Evolutionary conservation across 2,888 invertebrate genomes (phyloP), one percentile per base, ranked within the genome.

Genomic region (Hesperia comma): DNA sequence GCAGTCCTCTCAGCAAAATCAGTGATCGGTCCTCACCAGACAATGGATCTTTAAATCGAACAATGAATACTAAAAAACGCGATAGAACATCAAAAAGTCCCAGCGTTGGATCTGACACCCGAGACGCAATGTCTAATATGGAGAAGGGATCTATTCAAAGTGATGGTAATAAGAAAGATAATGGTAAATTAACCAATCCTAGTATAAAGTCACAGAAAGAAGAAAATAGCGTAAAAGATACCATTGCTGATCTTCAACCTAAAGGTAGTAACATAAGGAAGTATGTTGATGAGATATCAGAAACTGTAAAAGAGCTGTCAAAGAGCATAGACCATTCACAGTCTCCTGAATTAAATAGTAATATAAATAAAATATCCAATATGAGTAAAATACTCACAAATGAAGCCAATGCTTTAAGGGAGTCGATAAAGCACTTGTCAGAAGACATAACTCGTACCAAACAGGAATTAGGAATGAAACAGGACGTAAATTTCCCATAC

Each of bases 351-450:
- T 70, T 84, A 41, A 78, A 76, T 32, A 83, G 76, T 43, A 88
- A 90, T 70, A 85, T 92, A 41, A 84, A 88, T 67, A 90, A 86
- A 81, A 90, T 90, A 62, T 81, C 88, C 1, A 76, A 77, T 15
- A 90, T 91, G 88, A 90, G 90, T 70, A 85, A 85, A 81, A 77
- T 83, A 53, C 79, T 92, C 6, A 89, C 89, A 7, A 79, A 81
- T 70, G 92, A 92, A 81, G 91, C 92, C 0, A 88, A 89, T 70
- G 86, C 87, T 32, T 78, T 92, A 61, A 81, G 85, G 68, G 75
- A 85, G 43, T 91, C 92, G 0, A 90, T 92, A 62, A 90, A 83
- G 73, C 78, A 76, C 71, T 78, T 92, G 57, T 82, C 87, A 21
- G 78, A 82, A 46, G 90, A 91, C 68, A 86, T 91, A 53, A 81